phyloP scores from a whole-genome alignment of 2,797 vertebrate species.

The Urophycis tenuis region DNA sequence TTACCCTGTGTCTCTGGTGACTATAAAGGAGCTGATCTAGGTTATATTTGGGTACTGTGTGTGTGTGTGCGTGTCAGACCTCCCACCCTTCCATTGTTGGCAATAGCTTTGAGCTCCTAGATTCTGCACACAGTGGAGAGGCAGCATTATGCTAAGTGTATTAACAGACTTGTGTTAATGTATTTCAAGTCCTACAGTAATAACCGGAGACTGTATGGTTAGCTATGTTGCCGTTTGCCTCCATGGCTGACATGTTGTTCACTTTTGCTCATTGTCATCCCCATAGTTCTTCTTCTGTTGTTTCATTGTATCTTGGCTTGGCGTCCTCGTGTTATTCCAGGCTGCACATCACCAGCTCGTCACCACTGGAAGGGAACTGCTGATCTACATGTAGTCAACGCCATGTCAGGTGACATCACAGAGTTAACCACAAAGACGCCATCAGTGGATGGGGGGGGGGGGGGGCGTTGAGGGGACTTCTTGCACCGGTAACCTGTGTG shows the following conservation, averaged over 20 bases:
- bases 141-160: constrained; percentile 16
- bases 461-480: too few relatives aligned
- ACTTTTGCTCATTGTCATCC: not conserved
- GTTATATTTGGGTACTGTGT: not conserved
- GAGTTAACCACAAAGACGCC: not conserved
- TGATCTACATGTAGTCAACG: not conserved
- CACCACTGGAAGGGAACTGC: not conserved
- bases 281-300: too few relatives aligned
- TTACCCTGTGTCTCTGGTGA: not conserved
- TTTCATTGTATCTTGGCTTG: too few relatives aligned
- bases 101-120: not conserved
- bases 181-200: not conserved
- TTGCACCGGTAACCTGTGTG: not conserved
- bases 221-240: not conserved
- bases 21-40: too few relatives aligned
- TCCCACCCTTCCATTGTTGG: not conserved
- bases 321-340: too few relatives aligned
- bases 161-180: not conserved
- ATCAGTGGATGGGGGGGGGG: not conserved
- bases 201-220: not conserved
- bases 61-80: not conserved
- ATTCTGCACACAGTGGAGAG: not conserved
- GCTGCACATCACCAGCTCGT: too few relatives aligned
- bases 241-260: not conserved
- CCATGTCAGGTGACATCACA: not conserved